Evolutionary conservation across 2,888 invertebrate genomes (phyloP).

Genomic region (Heliothis peltigera): DNA sequence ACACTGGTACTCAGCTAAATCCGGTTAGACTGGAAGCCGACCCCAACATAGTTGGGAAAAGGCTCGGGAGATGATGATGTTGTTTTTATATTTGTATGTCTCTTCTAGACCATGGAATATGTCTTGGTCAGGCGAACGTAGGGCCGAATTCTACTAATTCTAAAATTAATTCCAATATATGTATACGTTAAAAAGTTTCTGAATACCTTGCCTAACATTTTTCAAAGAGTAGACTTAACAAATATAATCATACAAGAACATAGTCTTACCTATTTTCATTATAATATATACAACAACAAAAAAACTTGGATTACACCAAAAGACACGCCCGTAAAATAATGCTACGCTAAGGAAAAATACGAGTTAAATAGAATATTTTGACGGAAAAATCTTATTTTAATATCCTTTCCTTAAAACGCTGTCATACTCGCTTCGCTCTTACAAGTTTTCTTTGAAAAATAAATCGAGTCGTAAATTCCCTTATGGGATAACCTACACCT

Average conservation of each 20-base stretch:
- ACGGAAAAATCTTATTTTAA: constrained; percentile 30
- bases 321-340: constrained; percentile 31
- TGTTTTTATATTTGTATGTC: too few relatives aligned
- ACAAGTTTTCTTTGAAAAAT: constrained; percentile 29
- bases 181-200: background rate
- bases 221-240: constrained; percentile 1
- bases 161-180: background rate
- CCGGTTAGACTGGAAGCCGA: too few relatives aligned
- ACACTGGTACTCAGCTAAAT: too few relatives aligned
- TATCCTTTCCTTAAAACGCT: constrained; percentile 40
- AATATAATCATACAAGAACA: constrained; percentile 15
- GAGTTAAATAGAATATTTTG: constrained; percentile 34
- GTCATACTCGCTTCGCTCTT: constrained; percentile 55
- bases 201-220: background rate
- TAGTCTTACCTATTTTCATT: constrained; percentile 20
- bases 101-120: too few relatives aligned
- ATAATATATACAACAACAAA: constrained; percentile 10
- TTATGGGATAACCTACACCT: constrained; percentile 30
- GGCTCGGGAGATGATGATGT: too few relatives aligned
- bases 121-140: too few relatives aligned
- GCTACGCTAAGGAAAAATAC: constrained; percentile 29
- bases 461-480: constrained; percentile 41
- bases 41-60: too few relatives aligned
- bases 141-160: too few relatives aligned
- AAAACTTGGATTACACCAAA: constrained; percentile 27